Percentiles rank a stretch among this genome's conserved stretches.
Conservation (phyloP, 2,113 vertebrate genomes). For the Pteronura brasiliensis region DNA sequence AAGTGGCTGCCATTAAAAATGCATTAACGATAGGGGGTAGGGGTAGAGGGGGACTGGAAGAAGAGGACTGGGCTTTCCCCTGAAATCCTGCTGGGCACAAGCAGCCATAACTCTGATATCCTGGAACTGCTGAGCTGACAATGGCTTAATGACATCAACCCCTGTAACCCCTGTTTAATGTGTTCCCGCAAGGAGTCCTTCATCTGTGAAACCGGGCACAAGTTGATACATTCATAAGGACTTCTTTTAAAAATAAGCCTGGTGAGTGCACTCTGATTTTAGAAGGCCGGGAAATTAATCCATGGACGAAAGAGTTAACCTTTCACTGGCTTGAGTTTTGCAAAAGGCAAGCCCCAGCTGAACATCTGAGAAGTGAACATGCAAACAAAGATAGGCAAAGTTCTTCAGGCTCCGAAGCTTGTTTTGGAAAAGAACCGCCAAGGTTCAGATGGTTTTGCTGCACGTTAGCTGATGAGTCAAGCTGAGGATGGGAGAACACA, state of each 20-base stretch:
- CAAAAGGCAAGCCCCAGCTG: background rate
- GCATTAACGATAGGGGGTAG: background rate
- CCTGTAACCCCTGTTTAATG: slow-evolving; percentile 50
- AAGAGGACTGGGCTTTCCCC: slow-evolving; percentile 37
- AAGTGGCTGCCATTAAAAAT: slow-evolving; percentile 74
- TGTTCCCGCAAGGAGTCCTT: slow-evolving; percentile 8
- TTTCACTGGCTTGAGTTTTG: background rate
- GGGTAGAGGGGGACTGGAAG: background rate
- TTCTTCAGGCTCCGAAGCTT: slow-evolving; percentile 64
- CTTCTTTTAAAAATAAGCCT: slow-evolving; percentile 23
- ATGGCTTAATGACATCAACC: slow-evolving; percentile 32
- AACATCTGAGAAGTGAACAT: background rate
- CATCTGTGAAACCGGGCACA: background rate
- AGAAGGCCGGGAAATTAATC: background rate
- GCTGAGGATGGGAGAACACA: background rate
- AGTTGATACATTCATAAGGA: background rate
- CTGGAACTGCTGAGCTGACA: slow-evolving; percentile 46
- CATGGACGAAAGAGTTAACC: slow-evolving; percentile 42
- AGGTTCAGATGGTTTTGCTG: background rate
- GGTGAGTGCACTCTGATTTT: slow-evolving; percentile 27
- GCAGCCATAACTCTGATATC: slow-evolving; percentile 37
- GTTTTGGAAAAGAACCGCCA: slow-evolving; percentile 41
- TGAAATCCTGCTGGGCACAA: slow-evolving; percentile 68
- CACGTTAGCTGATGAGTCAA: slow-evolving; percentile 25
- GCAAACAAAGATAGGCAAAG: slow-evolving; percentile 48